A percentile compares a stretch with the other conserved stretches of the same genome.
Conservation (phyloP, 2,888 invertebrate genomes). For the Lutraria lutraria region DNA sequence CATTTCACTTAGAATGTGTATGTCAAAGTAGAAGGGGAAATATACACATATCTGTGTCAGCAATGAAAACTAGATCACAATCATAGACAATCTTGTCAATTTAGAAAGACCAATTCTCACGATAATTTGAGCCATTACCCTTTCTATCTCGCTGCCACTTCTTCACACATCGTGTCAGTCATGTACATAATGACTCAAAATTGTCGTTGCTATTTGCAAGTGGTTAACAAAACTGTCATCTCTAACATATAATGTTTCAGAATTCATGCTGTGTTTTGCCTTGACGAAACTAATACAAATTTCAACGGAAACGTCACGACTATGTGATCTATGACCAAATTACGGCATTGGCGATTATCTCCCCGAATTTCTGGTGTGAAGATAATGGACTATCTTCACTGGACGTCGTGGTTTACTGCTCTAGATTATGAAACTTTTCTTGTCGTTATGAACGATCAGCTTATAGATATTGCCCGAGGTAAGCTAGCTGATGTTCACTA, state of each 20-base stretch:
- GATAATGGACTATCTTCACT: slow-evolving; percentile 46
- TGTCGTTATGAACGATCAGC: neutral
- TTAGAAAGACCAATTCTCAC: slow-evolving; percentile 55
- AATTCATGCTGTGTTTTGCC: slow-evolving; percentile 56
- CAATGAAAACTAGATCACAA: slow-evolving; percentile 12
- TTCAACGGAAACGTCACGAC: slow-evolving; percentile 41
- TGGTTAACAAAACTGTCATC: slow-evolving; percentile 59
- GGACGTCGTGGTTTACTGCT: slow-evolving; percentile 19
- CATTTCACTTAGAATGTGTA: too few species aligned
- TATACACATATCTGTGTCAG: slow-evolving; percentile 1
- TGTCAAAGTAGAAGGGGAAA: neutral
- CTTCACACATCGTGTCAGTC: slow-evolving; percentile 62
- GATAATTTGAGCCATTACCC: slow-evolving; percentile 51
- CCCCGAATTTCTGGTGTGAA: slow-evolving; percentile 12
- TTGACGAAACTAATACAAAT: slow-evolving; percentile 68
- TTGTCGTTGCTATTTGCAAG: slow-evolving; percentile 52
- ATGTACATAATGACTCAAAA: slow-evolving; percentile 60
- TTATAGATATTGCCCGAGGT: neutral
- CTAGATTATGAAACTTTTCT: slow-evolving; percentile 17
- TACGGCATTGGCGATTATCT: slow-evolving; percentile 47
- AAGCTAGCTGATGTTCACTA: neutral
- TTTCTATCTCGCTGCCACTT: slow-evolving; percentile 30
- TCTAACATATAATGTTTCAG: slow-evolving; percentile 58
- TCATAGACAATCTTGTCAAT: neutral
- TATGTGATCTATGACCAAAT: slow-evolving; percentile 61